These are phyloP conservation scores for Heterotilapia buettikoferi DNA, from an alignment of 2,113 vertebrate species.

Conservation along the genomic window DNA sequence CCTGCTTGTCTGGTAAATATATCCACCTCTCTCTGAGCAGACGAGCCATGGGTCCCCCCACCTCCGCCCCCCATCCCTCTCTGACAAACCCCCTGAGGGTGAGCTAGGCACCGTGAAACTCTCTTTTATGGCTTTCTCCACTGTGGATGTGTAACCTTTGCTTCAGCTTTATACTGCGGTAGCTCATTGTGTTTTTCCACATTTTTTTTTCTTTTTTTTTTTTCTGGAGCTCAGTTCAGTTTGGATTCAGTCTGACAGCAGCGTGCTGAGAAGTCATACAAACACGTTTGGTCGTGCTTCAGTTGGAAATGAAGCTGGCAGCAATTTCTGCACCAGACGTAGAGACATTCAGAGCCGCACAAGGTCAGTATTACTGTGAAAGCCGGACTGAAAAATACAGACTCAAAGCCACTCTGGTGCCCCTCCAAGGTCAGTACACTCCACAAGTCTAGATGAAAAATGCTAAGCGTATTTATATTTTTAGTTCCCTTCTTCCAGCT, in stretches of 20 bases:
- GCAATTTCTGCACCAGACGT: neutral
- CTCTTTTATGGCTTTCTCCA: slow-evolving; percentile 9
- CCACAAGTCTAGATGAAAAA: neutral
- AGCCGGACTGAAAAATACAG: neutral
- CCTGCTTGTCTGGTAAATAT: slow-evolving; percentile 41
- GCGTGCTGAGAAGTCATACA: slow-evolving; percentile 6
- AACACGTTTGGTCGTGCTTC: slow-evolving; percentile 8
- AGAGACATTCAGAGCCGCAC: neutral
- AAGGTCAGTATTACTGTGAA: neutral
- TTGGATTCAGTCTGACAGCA: slow-evolving; percentile 18
- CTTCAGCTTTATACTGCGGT: neutral
- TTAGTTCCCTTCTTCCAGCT: neutral
- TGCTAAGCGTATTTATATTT: neutral
- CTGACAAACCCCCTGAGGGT: slow-evolving; percentile 17
- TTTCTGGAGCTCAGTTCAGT: neutral
- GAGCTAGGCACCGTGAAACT: slow-evolving; percentile 26
- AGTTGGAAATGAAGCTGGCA: slow-evolving; percentile 19
- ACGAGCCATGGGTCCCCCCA: neutral
- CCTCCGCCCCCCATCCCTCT: neutral
- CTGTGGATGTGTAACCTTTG: slow-evolving; percentile 40
- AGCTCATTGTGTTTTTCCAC: neutral
- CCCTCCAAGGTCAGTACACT: neutral
- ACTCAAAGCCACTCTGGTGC: neutral
- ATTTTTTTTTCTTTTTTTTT: neutral
- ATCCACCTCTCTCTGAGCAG: slow-evolving; percentile 32